Evolutionary conservation across 2,888 invertebrate genomes (phyloP), one percentile per base, ranked within the genome.

Genomic region (Andrena bucephala): DNA sequence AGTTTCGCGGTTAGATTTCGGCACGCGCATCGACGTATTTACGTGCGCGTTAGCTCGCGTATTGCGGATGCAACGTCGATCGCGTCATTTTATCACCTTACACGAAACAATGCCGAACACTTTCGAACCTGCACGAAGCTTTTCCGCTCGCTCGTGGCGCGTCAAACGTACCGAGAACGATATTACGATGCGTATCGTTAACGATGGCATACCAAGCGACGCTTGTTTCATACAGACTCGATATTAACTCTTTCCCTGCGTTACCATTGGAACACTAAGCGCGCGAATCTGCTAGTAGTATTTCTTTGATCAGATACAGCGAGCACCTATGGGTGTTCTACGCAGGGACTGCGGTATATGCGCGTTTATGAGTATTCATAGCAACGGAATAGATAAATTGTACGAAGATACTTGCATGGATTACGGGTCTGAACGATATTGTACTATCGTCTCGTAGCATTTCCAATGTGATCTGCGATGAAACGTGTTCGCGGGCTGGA

Each of bases 381-480:
- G 24, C 24, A 42, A 63, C 24, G 24, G 20, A 42, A 63, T 36
- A 42, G 24, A 72, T 59, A 29, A 73, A 29, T 31, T 66, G 2
- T 16, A 6, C 13, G 27, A 7, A 27, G 57, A 29, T 50, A 27
- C 50, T 2, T 8, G 13, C 8, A 10, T 13, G 62, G 57, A 69
- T 50, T 20, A 48, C 1, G 29, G 6, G 20, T 16, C 8, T 42
- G 20, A 67, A 63, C 24, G 66, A 62, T 27, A 20, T 31, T 20
- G 13, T 67, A 42, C 54, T 81, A 33, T 81, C 48, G 48, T 72
- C 74, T 94, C 94, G 31, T 94, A 95, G 95, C 94, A 94, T 94
- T 94, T 94, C 95, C 94, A 94, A 96, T 95, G 95, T 96, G 94
- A 96, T 95, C 95, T 95, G 95, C 95, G 95, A 96, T 96, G 96